phyloP scores from a whole-genome alignment of 2,797 vertebrate species.

The Pseudochirops corinnae region DNA sequence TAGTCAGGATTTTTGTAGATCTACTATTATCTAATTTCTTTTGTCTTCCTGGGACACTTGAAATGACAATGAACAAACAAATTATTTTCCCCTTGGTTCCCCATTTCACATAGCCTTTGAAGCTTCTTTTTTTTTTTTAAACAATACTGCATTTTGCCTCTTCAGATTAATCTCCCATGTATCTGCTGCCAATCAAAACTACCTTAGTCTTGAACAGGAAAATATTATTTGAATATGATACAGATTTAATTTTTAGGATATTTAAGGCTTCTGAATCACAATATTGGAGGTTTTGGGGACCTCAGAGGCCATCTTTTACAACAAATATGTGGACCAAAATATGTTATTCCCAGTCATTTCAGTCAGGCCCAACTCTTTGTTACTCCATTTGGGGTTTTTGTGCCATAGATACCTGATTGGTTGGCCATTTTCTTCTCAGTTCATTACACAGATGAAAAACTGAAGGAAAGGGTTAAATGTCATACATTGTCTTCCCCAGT shows the following conservation, averaged over 20 bases:
- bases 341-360: background rate
- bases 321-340: background rate
- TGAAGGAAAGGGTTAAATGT: no score
- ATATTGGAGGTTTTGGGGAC: background rate
- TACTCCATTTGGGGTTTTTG: background rate
- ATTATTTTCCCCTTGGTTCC: no score
- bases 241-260: background rate
- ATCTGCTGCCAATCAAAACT: background rate
- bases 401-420: background rate
- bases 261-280: background rate
- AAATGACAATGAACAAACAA: background rate
- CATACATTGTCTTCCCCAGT: no score
- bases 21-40: background rate
- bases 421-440: background rate
- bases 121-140: background rate
- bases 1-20: constrained; percentile 22
- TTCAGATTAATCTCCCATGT: background rate
- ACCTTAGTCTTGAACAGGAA: background rate
- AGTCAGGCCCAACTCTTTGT: background rate
- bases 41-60: background rate
- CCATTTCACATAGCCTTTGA: constrained; percentile 12
- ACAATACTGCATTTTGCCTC: background rate
- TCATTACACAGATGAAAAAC: no score
- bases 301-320: background rate
- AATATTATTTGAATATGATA: background rate